Base-by-base conservation (phyloP, 2,888 invertebrate species). In the Hyposoter didymator region DNA sequence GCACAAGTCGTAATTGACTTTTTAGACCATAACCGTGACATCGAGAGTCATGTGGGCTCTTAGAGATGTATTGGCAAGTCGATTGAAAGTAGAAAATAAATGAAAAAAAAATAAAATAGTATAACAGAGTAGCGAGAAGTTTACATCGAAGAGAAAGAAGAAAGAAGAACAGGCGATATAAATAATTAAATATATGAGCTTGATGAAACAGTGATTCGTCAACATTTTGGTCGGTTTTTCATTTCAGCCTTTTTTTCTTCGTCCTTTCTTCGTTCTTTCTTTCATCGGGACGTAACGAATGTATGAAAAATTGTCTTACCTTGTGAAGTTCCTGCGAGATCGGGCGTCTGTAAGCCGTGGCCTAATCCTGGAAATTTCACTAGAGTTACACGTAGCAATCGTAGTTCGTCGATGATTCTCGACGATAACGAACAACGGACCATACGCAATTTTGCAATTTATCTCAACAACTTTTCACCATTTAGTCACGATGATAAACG, bases 271-370 rank as follows among this genome's bases (percentile, higher is more conserved):
- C 19, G 52, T 19, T 78, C 35, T 59, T 45, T 28, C 3, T 70
- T 72, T 73, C 35, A 59, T 72, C 19, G 69, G 52, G 74, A 82
- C 59, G 75, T 69, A 78, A 75, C 35, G 78, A 82, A 62, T 85
- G 70, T 69, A 75, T 69, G 81, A 88, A 64, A 85, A 84, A 74
- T 85, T 84, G 88, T 92, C 94, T 94, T 94, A 97, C 97, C 97
- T 97, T 97, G 97, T 91, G 97, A 97, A 92, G 97, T 97, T 93
- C 97, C 96, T 90, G 97, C 97, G 93, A 97, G 95, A 94, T 97
- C 97, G 85, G 95, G 95, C 88, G 93, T 93, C 90, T 93, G 94
- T 86, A 94, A 90, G 87, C 94, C 94, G 88, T 94, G 94, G 88
- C 93, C 92, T 91, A 94, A 89, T 88, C 94, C 94, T 94, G 94